phyloP scores from a whole-genome alignment of 92 coral and sea anemone species.

The Porites rus region DNA sequence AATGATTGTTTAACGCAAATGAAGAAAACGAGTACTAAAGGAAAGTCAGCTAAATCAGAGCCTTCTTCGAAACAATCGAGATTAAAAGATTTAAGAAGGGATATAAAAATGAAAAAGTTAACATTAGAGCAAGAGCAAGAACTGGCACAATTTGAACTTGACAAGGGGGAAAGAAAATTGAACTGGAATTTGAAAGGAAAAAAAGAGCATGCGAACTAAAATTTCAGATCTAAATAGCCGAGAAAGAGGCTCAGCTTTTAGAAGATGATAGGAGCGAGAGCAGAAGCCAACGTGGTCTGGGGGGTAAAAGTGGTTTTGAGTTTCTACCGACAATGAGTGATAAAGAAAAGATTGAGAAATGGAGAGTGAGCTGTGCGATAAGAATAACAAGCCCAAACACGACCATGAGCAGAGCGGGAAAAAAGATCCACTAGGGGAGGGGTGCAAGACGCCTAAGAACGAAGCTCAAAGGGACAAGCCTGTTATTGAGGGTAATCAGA shows the following conservation, averaged over 20 bases:
- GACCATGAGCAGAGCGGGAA: too few relatives aligned
- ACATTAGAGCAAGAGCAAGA: neutral
- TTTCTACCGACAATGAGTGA: neutral
- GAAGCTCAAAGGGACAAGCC: neutral
- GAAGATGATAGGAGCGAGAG: neutral
- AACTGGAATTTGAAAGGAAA: constrained; percentile 42
- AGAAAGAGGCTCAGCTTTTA: constrained; percentile 37
- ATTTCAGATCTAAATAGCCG: constrained; percentile 40
- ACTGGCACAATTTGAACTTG: neutral
- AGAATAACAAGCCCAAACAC: neutral
- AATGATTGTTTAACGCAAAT: neutral
- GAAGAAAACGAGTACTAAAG: neutral
- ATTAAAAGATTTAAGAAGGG: constrained; percentile 13
- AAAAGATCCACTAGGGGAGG: too few relatives aligned
- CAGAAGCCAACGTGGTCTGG: neutral
- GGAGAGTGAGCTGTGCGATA: neutral
- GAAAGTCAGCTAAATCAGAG: constrained; percentile 10
- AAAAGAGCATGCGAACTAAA: constrained; percentile 39
- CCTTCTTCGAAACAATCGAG: constrained; percentile 31
- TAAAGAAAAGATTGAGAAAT: neutral
- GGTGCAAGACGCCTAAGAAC: neutral
- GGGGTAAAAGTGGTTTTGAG: neutral
- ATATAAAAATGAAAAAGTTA: constrained; percentile 14
- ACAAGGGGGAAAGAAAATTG: constrained; percentile 32
- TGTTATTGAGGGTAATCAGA: neutral